Base-by-base conservation (phyloP, 2,797 vertebrate genomes). In the Myripristis jacobus region DNA sequence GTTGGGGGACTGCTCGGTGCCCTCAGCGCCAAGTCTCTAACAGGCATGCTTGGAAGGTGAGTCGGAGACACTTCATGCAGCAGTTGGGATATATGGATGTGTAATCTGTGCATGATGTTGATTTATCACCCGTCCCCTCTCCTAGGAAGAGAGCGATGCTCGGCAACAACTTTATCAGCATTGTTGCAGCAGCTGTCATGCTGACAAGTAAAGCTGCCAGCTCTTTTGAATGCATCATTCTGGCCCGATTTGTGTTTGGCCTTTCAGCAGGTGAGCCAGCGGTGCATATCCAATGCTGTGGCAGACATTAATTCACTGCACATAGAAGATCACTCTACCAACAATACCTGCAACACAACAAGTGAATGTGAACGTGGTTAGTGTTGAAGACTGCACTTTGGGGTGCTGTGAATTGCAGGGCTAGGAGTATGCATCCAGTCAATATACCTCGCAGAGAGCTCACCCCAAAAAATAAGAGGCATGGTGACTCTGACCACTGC, bases 151-250 rank as follows among this genome's bases (percentile, higher is more conserved):
- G 88, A 70, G 58, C 88, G 0, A 84, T 94, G 81, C 85, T 95
- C 12, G 81, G 82, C 43, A 92, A 84, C 85, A 94, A 92, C 73
- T 50, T 81, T 2, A 70, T 94, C 69, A 24, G 80, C 36, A 63
- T 96, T 29, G 24, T 87, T 51, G 90, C 90, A 0, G 87, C 93
- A 21, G 66, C 59, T 29, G 77, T 95, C 69, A 93, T 96, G 94
- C 80, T 93, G 58, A 46, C 88, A 6, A 96, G 96, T 77, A 92
- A 83, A 70, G 0, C 22, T 1, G 89, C 86, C 21, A 82, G 89
- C 13, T 96, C 95, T 0, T 96, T 94, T 85, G 95, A 97, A 82
- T 95, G 96, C 94, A 91, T 96, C 36, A 81, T 96, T 3, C 56
- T 92, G 58, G 94, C 94, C n/a, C 93, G 96, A 63, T 85, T 95